Conservation (phyloP, 2,113 vertebrate genomes). For the Pao palembangensis region DNA sequence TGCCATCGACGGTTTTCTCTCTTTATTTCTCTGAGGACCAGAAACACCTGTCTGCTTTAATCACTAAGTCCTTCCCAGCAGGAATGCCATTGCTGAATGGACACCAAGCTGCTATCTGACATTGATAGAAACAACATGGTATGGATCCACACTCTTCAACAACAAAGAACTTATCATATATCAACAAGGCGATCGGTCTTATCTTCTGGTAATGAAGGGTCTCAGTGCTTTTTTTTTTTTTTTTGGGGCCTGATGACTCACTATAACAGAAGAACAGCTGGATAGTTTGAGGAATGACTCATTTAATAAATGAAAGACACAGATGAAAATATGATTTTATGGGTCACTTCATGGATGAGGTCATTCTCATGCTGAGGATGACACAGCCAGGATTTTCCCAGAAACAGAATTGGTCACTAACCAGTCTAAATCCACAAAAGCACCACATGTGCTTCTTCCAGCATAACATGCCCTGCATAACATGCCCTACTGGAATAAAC, state of each 20-base stretch:
- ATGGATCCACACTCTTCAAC: constrained; percentile 60
- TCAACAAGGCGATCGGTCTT: constrained; percentile 38
- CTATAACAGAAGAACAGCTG: constrained; percentile 22
- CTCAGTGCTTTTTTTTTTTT: not conserved
- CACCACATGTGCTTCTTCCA: not conserved
- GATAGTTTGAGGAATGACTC: constrained; percentile 40
- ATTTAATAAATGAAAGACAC: constrained; percentile 22
- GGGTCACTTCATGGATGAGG: constrained; percentile 35
- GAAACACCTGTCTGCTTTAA: constrained; percentile 76
- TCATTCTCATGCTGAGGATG: constrained; percentile 33
- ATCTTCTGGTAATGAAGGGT: constrained; percentile 11
- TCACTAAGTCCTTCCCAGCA: constrained; percentile 68
- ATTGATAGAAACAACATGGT: constrained; percentile 70
- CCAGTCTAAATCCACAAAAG: not conserved
- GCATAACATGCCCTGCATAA: not conserved
- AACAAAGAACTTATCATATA: constrained; percentile 36
- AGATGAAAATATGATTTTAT: constrained; percentile 58
- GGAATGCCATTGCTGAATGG: constrained; percentile 62
- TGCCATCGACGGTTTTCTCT: constrained; percentile 67
- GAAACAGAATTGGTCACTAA: constrained; percentile 44
- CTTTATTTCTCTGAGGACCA: constrained; percentile 74
- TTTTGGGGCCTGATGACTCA: constrained; percentile 39
- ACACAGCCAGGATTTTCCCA: constrained; percentile 60
- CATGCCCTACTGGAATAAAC: not conserved
- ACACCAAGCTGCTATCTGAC: constrained; percentile 62